phyloP scores from a whole-genome alignment of 1,140 invertebrate genomes.

The Zaprionus gabonicus region DNA sequence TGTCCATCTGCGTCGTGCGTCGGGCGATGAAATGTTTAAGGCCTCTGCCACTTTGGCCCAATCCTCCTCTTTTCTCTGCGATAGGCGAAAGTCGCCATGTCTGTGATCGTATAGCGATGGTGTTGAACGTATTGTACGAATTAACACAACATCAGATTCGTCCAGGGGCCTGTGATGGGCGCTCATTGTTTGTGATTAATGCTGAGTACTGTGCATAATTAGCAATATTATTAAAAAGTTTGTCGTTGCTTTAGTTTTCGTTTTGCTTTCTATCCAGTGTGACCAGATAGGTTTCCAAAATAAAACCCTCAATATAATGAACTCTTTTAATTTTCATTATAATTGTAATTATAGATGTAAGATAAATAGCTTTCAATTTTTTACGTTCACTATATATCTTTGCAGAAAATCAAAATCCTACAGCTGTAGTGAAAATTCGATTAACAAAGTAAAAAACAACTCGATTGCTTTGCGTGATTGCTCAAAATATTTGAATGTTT shows the following conservation, averaged over 20 bases:
- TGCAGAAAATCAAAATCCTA: neutral
- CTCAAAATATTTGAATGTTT: slow-evolving; percentile 21
- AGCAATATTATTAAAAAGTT: slow-evolving; percentile 27
- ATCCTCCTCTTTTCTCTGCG: slow-evolving; percentile 73
- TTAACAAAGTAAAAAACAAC: neutral
- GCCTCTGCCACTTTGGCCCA: slow-evolving; percentile 66
- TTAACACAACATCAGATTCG: slow-evolving; percentile 66
- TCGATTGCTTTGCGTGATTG: slow-evolving; percentile 17
- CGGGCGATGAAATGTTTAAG: slow-evolving; percentile 61
- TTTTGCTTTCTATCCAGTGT: slow-evolving; percentile 46
- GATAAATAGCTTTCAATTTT: neutral
- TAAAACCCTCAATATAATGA: neutral
- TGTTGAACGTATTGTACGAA: slow-evolving; percentile 62
- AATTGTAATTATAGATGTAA: neutral
- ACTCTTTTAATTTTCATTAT: neutral
- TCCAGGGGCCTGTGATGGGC: slow-evolving; percentile 72
- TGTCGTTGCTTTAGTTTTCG: slow-evolving; percentile 38
- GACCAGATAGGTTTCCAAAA: neutral
- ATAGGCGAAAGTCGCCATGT: slow-evolving; percentile 66
- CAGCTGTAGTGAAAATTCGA: neutral
- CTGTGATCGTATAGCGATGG: slow-evolving; percentile 71
- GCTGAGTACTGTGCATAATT: slow-evolving; percentile 29
- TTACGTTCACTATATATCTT: neutral
- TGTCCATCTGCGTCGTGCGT: slow-evolving; percentile 74
- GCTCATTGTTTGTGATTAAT: slow-evolving; percentile 60